A percentile compares a stretch with the other conserved stretches of the same genome.
These are phyloP conservation scores for Epicampocera succincta DNA, from an alignment of 2,888 invertebrate genomes.

Conservation along the genomic window DNA sequence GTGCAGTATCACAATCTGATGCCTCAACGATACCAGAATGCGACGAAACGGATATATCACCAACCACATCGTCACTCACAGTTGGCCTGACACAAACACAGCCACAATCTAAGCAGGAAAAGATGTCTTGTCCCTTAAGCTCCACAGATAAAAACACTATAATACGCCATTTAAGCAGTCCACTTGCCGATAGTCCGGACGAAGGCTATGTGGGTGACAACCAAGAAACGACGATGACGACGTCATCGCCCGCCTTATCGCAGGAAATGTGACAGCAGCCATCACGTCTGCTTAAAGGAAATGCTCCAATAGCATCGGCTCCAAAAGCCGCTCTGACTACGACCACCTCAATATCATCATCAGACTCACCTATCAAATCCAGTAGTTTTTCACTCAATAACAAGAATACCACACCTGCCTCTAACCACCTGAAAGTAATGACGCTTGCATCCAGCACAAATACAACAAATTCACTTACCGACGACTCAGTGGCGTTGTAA, in stretches of 20 bases:
- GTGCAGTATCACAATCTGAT: slow-evolving; percentile 84
- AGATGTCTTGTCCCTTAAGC: slow-evolving; percentile 57
- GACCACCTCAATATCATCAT: slow-evolving; percentile 53
- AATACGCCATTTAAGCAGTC: slow-evolving; percentile 82
- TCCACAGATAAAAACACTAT: slow-evolving; percentile 81
- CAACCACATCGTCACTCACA: slow-evolving; percentile 72
- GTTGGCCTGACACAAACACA: slow-evolving; percentile 66
- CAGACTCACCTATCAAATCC: slow-evolving; percentile 49
- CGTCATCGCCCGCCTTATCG: slow-evolving; percentile 80
- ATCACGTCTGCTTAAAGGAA: slow-evolving; percentile 60
- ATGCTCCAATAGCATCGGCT: slow-evolving; percentile 42
- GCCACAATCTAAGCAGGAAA: slow-evolving; percentile 62
- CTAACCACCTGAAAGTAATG: slow-evolving; percentile 59
- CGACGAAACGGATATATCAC: slow-evolving; percentile 80
- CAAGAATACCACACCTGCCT: slow-evolving; percentile 62
- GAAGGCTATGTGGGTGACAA: slow-evolving; percentile 93
- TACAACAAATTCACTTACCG: slow-evolving; percentile 56
- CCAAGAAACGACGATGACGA: slow-evolving; percentile 81
- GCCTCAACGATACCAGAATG: slow-evolving; percentile 80
- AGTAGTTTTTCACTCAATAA: slow-evolving; percentile 56
- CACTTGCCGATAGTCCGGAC: slow-evolving; percentile 90
- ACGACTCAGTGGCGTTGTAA: slow-evolving; percentile 67
- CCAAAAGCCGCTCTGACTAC: slow-evolving; percentile 36
- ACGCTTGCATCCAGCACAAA: slow-evolving; percentile 45
- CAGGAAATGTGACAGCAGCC: slow-evolving; percentile 85